Conservation (phyloP, 1,140 invertebrate species). For the Mylabris phalerata region DNA sequence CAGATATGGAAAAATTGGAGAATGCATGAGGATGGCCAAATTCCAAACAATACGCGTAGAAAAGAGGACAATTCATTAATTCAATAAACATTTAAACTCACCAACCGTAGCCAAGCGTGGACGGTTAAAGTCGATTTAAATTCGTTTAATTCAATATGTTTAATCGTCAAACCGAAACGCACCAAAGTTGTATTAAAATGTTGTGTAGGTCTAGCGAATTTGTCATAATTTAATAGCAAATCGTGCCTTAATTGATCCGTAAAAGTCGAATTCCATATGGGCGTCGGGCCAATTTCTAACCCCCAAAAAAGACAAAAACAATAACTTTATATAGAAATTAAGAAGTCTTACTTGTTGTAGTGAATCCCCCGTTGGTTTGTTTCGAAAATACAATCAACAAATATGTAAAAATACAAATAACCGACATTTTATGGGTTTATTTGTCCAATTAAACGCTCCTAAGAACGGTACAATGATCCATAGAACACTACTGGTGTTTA, state of each 20-base stretch:
- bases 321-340: neutral
- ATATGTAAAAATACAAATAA: neutral
- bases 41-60: no score
- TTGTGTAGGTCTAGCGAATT: constrained; percentile 52
- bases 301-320: constrained; percentile 3
- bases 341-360: constrained; percentile 20
- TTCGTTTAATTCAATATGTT: constrained; percentile 53
- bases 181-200: constrained; percentile 50
- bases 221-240: constrained; percentile 56
- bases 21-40: no score
- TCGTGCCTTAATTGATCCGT: constrained; percentile 52
- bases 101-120: constrained; percentile 52
- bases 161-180: constrained; percentile 47
- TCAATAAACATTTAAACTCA: constrained; percentile 22
- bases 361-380: constrained; percentile 17
- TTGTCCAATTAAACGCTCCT: neutral
- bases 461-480: constrained; percentile 2
- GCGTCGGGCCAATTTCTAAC: constrained; percentile 34
- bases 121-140: constrained; percentile 49
- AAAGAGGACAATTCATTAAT: no score
- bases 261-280: constrained; percentile 51
- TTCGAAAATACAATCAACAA: constrained; percentile 2
- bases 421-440: neutral
- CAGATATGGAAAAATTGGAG: no score
- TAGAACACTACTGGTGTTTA: constrained; percentile 1